Percentiles rank a stretch among this genome's conserved stretches.
phyloP scores from a whole-genome alignment of 2,797 vertebrate genomes.

The Ctenochaetus hawaiiensis region DNA sequence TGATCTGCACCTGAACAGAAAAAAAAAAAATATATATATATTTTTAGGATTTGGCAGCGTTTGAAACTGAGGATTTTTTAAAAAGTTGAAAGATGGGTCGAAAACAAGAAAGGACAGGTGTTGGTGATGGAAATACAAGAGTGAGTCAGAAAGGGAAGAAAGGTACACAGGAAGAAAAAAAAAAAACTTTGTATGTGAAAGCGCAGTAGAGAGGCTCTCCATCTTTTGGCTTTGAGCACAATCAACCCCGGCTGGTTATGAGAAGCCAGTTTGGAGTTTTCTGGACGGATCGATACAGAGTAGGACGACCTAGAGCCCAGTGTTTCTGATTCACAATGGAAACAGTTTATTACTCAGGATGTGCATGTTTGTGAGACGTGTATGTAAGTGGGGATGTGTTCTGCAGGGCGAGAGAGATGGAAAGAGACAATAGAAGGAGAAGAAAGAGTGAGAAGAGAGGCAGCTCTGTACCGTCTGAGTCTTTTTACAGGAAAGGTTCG shows the following conservation, averaged over 20 bases:
- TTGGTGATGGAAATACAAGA: constrained; percentile 57
- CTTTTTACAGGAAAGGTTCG: constrained; percentile 92
- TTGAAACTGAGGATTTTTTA: too few species aligned
- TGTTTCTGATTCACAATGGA: constrained; percentile 60
- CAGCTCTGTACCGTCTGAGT: constrained; percentile 78
- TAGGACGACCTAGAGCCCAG: constrained; percentile 50
- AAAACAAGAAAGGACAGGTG: constrained; percentile 42
- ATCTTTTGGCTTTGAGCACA: constrained; percentile 59
- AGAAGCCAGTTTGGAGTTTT: constrained; percentile 72
- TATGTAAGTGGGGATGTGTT: constrained; percentile 30
- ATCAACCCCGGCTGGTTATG: constrained; percentile 65
- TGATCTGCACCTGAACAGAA: constrained; percentile 81
- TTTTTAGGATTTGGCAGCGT: neutral
- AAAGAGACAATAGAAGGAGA: constrained; percentile 30
- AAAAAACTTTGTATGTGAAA: constrained; percentile 35
- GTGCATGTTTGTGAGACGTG: constrained; percentile 45
- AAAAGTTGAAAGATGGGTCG: constrained; percentile 31
- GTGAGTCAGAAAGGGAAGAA: constrained; percentile 42
- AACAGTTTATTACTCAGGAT: constrained; percentile 60
- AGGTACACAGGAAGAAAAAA: neutral
- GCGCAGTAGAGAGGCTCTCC: constrained; percentile 51
- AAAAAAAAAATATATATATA: neutral
- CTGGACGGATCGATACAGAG: constrained; percentile 70
- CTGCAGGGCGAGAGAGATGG: constrained; percentile 8
- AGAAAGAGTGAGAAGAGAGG: constrained; percentile 21